These are phyloP conservation scores for Sinodicranocentrus sp. DNA, from an alignment of 2,888 invertebrate genomes.

Conservation along the genomic window DNA sequence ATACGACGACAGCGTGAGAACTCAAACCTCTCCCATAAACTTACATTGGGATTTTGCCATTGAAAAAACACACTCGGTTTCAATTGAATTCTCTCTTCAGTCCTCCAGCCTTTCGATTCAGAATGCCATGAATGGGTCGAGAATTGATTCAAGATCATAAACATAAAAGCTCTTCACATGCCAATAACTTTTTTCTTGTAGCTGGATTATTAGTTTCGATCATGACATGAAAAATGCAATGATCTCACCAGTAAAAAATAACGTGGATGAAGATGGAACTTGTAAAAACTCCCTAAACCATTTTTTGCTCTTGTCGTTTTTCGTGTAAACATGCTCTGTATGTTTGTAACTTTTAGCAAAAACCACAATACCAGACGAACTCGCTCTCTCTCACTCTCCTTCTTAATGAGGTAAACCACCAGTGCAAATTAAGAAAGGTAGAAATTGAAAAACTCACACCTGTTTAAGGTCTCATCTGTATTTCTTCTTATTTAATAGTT, in stretches of 20 bases:
- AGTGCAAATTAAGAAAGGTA: conserved; percentile 39
- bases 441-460: conserved; percentile 44
- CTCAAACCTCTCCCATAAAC: conserved; percentile 49
- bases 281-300: conserved; percentile 12
- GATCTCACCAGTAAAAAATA: not conserved
- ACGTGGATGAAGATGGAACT: conserved; percentile 26
- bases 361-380: conserved; percentile 10
- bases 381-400: not conserved
- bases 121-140: conserved; percentile 40
- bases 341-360: not conserved
- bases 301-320: conserved; percentile 6
- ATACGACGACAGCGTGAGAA: conserved; percentile 58
- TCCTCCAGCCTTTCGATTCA: no score
- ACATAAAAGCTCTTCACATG: conserved; percentile 54
- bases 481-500: not conserved
- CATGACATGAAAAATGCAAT: conserved; percentile 9
- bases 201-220: conserved; percentile 44
- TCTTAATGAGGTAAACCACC: conserved; percentile 42
- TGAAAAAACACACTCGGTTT: not conserved
- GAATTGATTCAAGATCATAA: conserved; percentile 54
- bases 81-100: no score
- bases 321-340: no score
- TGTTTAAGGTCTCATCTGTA: conserved; percentile 22
- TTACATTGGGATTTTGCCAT: no score
- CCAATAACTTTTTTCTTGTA: conserved; percentile 35